phyloP scores from a whole-genome alignment of 2,113 vertebrate species.

The Chrysochloris asiatica region DNA sequence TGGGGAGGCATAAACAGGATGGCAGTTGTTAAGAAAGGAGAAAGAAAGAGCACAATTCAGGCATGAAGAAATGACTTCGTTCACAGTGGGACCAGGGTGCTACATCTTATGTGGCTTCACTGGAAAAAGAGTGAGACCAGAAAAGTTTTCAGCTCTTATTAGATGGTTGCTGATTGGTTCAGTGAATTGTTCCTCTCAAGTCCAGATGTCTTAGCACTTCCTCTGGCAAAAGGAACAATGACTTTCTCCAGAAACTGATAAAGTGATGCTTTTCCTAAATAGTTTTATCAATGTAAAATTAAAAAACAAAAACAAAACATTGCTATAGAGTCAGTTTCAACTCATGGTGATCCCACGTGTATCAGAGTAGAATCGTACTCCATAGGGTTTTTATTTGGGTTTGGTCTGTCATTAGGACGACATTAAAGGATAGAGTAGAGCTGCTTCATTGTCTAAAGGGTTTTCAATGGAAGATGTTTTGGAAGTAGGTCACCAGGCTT shows the following conservation, averaged over 20 bases:
- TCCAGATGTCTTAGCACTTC: neutral
- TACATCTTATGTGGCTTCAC: accelerated
- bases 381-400: neutral
- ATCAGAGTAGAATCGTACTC: neutral
- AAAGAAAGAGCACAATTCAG: neutral
- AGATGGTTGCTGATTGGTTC: neutral
- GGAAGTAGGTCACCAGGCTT: neutral
- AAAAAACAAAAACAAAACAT: neutral
- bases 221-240: neutral
- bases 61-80: neutral
- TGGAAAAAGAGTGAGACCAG: neutral
- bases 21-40: neutral
- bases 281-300: neutral
- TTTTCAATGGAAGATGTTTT: neutral
- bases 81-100: accelerated
- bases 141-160: neutral
- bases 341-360: neutral
- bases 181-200: neutral
- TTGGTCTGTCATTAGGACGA: too few species aligned
- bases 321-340: neutral
- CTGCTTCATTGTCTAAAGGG: neutral
- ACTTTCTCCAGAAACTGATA: neutral
- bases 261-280: neutral
- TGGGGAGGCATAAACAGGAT: neutral
- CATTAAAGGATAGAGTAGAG: too few species aligned